Evolutionary conservation across 2,888 invertebrate species (phyloP), one percentile per base, ranked within the genome.

Genomic region (Palloptera scutellata): DNA sequence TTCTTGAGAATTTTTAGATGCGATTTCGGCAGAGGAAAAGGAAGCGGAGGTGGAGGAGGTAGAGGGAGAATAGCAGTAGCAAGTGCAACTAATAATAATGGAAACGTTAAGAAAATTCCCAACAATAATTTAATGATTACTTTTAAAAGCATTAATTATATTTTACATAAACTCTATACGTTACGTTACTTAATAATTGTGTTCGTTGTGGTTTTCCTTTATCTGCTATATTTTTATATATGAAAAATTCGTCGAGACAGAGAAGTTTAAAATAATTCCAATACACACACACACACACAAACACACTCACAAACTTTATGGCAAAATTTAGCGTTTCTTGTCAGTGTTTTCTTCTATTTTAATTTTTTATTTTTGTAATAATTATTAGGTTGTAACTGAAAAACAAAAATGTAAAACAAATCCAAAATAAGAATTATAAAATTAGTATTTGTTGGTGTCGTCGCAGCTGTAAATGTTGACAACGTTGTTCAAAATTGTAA

Each of bases 131-230:
- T 71, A 73, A 72, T 70, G 70, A 64, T 70, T 72, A 74, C 70
- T 73, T 68, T 74, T 63, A 70, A 72, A 58, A 65, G 66, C 66
- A 69, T 63, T 61, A 59, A 66, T 64, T 68, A 66, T 70, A 66
- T 70, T 70, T 72, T 70, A 67, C 66, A 61, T 66, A 71, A 65
- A 71, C 69, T 73, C 67, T 71, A 72, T 68, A 72, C 71, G 70
- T 71, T 73, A 73, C 71, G 73, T 74, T 76, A 75, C 75, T 74
- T 76, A 76, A 76, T 73, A 62, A 71, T 75, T 74, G 73, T 76
- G 71, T 73, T 76, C 72, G 72, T 76, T 72, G 41, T 69, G 64
- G 60, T 71, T 70, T 69, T 71, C 57, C 57, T 67, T 71, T 69
- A 71, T 61, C 48, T 69, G 64, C 54, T 67, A 65, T 68, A 65